Evolutionary conservation across 2,888 invertebrate genomes (phyloP).

Genomic region (Lottia scabra): DNA sequence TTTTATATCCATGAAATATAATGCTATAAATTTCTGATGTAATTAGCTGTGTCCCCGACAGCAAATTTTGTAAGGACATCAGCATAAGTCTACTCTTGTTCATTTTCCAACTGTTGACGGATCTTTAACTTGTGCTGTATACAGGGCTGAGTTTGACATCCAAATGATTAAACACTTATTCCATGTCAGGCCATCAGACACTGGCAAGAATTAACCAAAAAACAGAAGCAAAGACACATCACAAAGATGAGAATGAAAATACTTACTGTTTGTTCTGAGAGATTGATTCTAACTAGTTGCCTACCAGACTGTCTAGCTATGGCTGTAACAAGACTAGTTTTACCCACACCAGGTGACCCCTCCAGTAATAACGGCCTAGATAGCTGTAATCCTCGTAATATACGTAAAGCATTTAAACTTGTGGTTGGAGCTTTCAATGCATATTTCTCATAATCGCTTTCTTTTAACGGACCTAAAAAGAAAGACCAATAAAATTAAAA

Average conservation of each 20-base stretch:
- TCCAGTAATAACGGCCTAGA: constrained; percentile 90
- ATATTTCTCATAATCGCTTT: constrained; percentile 39
- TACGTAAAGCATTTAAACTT: constrained; percentile 82
- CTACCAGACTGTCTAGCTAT: constrained; percentile 87
- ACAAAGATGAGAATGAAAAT: no score
- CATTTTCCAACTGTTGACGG: no score
- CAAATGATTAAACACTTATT: no score
- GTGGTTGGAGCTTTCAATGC: constrained; percentile 69
- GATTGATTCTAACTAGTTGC: constrained; percentile 90
- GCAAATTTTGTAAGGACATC: no score
- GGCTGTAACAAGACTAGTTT: constrained; percentile 93
- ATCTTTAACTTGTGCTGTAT: no score
- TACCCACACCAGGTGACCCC: constrained; percentile 96
- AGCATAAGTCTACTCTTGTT: no score
- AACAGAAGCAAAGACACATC: no score
- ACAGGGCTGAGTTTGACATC: no score
- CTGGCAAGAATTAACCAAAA: not conserved
- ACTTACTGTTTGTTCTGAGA: constrained; percentile 96
- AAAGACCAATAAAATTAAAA: not conserved
- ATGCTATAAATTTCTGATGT: no score
- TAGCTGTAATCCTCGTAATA: constrained; percentile 89
- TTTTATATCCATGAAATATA: no score
- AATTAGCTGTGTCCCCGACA: no score
- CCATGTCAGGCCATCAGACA: no score
- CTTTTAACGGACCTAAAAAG: constrained; percentile 22